A percentile compares a stretch with the other conserved stretches of the same genome.
Evolutionary conservation across 1,140 invertebrate genomes (phyloP).

Genomic region (Philopotamus ludificatus): DNA sequence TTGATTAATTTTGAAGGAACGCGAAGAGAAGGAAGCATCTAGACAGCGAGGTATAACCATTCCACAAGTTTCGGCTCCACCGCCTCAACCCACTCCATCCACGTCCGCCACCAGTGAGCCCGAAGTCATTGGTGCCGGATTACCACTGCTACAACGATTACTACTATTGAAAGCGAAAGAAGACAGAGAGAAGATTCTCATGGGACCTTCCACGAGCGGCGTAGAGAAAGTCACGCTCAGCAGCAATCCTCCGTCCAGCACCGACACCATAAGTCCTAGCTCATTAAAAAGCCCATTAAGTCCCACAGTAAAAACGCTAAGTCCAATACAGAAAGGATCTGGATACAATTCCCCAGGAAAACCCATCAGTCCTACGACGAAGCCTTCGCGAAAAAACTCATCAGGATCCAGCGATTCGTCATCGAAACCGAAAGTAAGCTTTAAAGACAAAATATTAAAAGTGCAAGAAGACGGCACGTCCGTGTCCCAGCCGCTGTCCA

Average conservation of each 20-base stretch:
- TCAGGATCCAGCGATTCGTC: slow-evolving; percentile 54
- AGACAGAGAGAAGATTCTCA: slow-evolving; percentile 60
- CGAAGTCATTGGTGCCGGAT: slow-evolving; percentile 67
- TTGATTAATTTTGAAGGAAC: slow-evolving; percentile 53
- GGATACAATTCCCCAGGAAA: slow-evolving; percentile 54
- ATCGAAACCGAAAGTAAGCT: slow-evolving; percentile 54
- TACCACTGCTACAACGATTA: slow-evolving; percentile 77
- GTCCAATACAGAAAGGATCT: slow-evolving; percentile 52
- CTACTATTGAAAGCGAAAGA: slow-evolving; percentile 78
- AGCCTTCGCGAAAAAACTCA: slow-evolving; percentile 54
- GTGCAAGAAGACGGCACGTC: slow-evolving; percentile 54
- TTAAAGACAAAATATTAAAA: slow-evolving; percentile 55
- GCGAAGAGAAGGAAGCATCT: slow-evolving; percentile 60
- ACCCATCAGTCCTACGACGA: slow-evolving; percentile 52
- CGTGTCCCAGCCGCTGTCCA: slow-evolving; percentile 48
- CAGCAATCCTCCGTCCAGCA: slow-evolving; percentile 53
- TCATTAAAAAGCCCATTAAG: slow-evolving; percentile 55
- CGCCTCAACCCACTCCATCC: slow-evolving; percentile 49
- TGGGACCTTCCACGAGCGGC: slow-evolving; percentile 26
- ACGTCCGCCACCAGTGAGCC: slow-evolving; percentile 52
- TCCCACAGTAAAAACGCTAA: slow-evolving; percentile 53
- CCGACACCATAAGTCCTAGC: slow-evolving; percentile 54
- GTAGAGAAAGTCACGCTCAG: slow-evolving; percentile 37
- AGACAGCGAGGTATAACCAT: slow-evolving; percentile 50
- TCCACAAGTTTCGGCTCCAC: slow-evolving; percentile 51